These are phyloP conservation scores for Illadopsis cleaveri DNA, from an alignment of 2,113 vertebrate genomes.

Conservation along the genomic window DNA sequence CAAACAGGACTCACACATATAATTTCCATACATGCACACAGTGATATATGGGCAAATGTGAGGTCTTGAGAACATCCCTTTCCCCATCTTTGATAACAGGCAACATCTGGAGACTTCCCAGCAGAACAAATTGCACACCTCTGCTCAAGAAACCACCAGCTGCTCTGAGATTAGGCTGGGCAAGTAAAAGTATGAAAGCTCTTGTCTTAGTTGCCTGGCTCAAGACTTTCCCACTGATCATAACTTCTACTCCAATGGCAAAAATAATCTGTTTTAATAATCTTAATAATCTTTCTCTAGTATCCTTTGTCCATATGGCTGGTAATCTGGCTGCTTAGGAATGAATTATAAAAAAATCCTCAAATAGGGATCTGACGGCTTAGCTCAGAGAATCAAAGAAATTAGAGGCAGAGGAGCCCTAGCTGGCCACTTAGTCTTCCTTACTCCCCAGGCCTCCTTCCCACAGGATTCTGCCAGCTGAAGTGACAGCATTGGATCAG, in stretches of 20 bases:
- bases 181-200: neutral
- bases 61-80: neutral
- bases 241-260: neutral
- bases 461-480: neutral
- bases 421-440: conserved; percentile 11
- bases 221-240: neutral
- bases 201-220: neutral
- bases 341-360: conserved; percentile 59
- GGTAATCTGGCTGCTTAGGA: conserved; percentile 57
- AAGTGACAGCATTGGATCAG: neutral
- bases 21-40: neutral
- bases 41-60: neutral
- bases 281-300: conserved; percentile 44
- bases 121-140: neutral
- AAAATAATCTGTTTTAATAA: conserved; percentile 60
- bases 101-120: neutral
- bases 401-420: conserved; percentile 14
- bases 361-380: conserved; percentile 60
- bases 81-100: neutral
- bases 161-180: neutral
- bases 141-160: neutral
- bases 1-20: rapidly evolving
- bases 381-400: conserved; percentile 43
- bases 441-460: neutral
- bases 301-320: conserved; percentile 56